phyloP scores from a whole-genome alignment of 37 sponge, comb jelly and placozoan species.

The Aphrocallistes beatrix region DNA sequence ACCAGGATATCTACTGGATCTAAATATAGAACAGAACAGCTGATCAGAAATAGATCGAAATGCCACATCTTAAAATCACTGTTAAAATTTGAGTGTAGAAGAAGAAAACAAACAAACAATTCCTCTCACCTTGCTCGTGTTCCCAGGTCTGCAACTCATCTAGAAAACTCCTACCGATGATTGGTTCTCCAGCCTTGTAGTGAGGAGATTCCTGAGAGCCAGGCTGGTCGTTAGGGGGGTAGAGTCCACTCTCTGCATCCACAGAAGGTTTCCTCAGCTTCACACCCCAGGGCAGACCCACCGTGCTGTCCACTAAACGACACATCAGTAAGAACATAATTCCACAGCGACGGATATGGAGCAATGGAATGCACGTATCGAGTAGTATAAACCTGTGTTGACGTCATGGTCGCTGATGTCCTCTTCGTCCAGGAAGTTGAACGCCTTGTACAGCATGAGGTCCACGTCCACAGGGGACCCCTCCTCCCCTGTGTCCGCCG shows the following conservation, averaged over 20 bases:
- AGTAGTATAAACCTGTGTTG: not conserved
- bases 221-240: conserved; percentile 1
- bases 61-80: too few relatives aligned
- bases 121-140: conserved; percentile 1
- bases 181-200: not conserved
- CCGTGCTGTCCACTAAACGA: not conserved
- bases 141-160: not conserved
- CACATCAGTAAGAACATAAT: not conserved
- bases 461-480: conserved; percentile 15
- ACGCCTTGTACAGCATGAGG: not conserved
- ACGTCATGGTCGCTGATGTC: not conserved
- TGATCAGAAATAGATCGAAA: not conserved
- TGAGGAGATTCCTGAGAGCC: not conserved
- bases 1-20: not conserved
- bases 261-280: not conserved
- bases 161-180: not conserved
- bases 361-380: not conserved
- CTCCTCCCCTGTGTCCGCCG: not conserved
- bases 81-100: too few relatives aligned
- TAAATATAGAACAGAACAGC: not conserved
- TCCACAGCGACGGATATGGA: too few relatives aligned
- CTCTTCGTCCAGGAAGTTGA: conserved; percentile 5
- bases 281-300: conserved; percentile 8
- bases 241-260: not conserved
- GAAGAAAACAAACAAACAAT: too few relatives aligned